A percentile compares a stretch with the other conserved stretches of the same genome.
phyloP scores from a whole-genome alignment of 2,113 vertebrate species.

The Mesoclemmys tuberculata region DNA sequence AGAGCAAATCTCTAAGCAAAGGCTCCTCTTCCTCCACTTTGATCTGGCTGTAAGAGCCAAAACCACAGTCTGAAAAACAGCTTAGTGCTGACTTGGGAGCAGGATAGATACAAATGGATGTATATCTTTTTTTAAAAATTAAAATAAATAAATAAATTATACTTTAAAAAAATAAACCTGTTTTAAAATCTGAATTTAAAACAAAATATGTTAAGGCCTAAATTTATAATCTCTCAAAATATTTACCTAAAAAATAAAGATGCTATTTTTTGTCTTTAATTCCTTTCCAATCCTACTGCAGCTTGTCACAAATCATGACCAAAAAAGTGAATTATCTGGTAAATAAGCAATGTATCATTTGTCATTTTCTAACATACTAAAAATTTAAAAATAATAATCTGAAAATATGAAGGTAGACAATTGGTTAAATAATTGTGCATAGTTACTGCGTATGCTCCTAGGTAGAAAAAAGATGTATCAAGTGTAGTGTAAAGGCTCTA shows the following conservation, averaged over 20 bases:
- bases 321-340: background rate
- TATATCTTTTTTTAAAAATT: no score
- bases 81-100: background rate
- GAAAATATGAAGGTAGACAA: background rate
- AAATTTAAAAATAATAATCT: no score
- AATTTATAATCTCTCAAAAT: no score
- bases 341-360: background rate
- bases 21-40: background rate
- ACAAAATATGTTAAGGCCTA: no score
- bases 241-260: no score
- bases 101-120: background rate
- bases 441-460: background rate
- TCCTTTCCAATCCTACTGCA: background rate
- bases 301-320: background rate
- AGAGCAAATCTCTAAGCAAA: fast-evolving
- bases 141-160: no score
- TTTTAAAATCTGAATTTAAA: no score
- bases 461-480: background rate
- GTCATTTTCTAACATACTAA: background rate
- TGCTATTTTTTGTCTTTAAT: background rate
- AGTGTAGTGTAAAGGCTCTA: background rate
- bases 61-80: background rate
- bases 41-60: background rate
- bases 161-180: no score
- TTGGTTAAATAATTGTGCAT: background rate